A percentile compares a stretch with the other conserved stretches of the same genome.
Conservation (phyloP, 2,797 vertebrate genomes). For the Spizella passerina region DNA sequence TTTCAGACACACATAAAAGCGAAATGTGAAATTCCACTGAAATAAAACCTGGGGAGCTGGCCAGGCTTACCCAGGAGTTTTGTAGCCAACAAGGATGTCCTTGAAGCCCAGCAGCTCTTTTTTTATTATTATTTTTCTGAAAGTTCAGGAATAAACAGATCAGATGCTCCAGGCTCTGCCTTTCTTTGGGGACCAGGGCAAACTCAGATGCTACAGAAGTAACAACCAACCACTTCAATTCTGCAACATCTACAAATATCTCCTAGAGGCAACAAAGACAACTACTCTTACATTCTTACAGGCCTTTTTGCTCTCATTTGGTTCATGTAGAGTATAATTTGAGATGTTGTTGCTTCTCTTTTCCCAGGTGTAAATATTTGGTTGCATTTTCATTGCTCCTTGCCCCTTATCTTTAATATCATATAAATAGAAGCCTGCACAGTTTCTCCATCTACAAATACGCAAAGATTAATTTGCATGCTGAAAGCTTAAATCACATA, state of each 20-base stretch:
- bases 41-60: not conserved
- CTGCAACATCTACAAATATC: not conserved
- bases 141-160: not conserved
- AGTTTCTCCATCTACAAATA: conserved; percentile 31
- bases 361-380: conserved; percentile 50
- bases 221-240: not conserved
- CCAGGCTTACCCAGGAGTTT: not conserved
- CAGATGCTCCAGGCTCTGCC: not conserved
- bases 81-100: not conserved
- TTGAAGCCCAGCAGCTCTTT: not conserved
- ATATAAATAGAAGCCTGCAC: conserved; percentile 48
- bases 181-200: not conserved
- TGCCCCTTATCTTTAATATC: conserved; percentile 6
- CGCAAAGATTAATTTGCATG: conserved; percentile 65
- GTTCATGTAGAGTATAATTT: not conserved
- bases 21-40: not conserved
- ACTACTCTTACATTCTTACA: not conserved
- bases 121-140: not conserved
- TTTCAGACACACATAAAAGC: not conserved
- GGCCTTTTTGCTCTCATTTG: not conserved
- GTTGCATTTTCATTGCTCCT: conserved; percentile 26
- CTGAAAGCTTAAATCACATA: conserved; percentile 63
- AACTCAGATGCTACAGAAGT: not conserved
- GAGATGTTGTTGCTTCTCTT: conserved; percentile 26
- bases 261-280: not conserved